Evolutionary conservation across 2,113 vertebrate genomes (phyloP), one percentile per base, ranked within the genome.

Genomic region (Catharus minimus): DNA sequence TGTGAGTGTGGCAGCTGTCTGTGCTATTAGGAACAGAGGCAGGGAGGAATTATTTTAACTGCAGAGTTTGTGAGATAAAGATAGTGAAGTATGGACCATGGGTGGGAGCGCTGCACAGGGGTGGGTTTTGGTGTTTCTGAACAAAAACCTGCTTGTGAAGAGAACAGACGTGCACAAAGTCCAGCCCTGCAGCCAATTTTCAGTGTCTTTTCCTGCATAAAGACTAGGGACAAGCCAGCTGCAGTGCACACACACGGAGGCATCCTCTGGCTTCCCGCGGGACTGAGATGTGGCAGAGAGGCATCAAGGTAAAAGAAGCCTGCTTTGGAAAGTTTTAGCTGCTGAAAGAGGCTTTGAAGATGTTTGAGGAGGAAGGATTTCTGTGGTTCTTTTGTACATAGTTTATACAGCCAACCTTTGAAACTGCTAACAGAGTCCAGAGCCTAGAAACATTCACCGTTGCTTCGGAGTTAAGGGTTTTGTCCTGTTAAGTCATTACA

Each of bases 401-500:
- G 82, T 87, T 96, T 88, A 92, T 39, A 52, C 50, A 88, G 86
- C 57, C 91, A 89, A 49, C 79, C 88, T 95, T 95, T 96, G 71
- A 95, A 89, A 87, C 72, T 86, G 58, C 93, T 86, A 86, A 32
- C 27, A 32, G 64, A 85, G 75, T 62, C 89, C 47, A 73, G 65
- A 87, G 71, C 78, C 72, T 72, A 76, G 88, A 95, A 95, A 94
- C 13, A 28, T 79, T 61, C 68, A 52, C 49, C 64, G 82, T 85
- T 82, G 71, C 91, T 95, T 92, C 73, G 84, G 76, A 95, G 76
- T 95, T 96, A 91, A 94, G 68, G 83, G 69, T 74, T 96, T 97
- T 97, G 90, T 97, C 85, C 79, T 88, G 76, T 84, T 94, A 94
- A 97, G 96, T 95, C 96, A 97, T 97, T 96, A 97, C 96, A 93